A percentile compares a stretch with the other conserved stretches of the same genome.
These are phyloP conservation scores for Portevinia maculata DNA, from an alignment of 2,888 invertebrate species.

Conservation along the genomic window DNA sequence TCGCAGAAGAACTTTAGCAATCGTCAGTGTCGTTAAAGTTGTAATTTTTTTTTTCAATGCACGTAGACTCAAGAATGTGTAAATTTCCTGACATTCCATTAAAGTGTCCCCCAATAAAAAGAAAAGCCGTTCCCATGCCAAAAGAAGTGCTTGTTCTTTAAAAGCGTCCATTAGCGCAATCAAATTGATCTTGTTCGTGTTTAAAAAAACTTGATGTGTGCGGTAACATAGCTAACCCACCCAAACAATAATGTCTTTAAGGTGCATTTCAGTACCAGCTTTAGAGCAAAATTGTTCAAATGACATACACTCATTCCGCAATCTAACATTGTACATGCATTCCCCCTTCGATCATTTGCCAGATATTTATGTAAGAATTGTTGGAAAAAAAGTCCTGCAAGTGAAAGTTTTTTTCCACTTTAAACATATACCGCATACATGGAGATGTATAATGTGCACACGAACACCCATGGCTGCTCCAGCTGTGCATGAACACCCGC, in stretches of 20 bases:
- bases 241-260: not conserved
- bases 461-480: constrained; percentile 8
- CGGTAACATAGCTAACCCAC: not conserved
- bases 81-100: no score
- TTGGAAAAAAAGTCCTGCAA: constrained; percentile 61
- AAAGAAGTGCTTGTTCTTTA: no score
- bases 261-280: not conserved
- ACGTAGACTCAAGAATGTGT: no score
- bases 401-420: constrained; percentile 62
- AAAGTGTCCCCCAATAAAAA: no score
- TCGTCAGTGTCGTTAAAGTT: no score
- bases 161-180: no score
- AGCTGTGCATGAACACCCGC: constrained; percentile 20
- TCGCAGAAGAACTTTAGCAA: no score
- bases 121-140: no score
- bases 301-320: constrained; percentile 21
- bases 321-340: constrained; percentile 16
- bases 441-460: constrained; percentile 7
- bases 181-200: not conserved
- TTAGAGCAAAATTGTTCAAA: constrained; percentile 16
- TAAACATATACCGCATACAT: constrained; percentile 11
- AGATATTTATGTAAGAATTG: constrained; percentile 56
- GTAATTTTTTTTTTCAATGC: no score
- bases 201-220: not conserved
- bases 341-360: constrained; percentile 51